These are phyloP conservation scores for Bujurquina vittata DNA, from an alignment of 2,113 vertebrate genomes.

Conservation along the genomic window DNA sequence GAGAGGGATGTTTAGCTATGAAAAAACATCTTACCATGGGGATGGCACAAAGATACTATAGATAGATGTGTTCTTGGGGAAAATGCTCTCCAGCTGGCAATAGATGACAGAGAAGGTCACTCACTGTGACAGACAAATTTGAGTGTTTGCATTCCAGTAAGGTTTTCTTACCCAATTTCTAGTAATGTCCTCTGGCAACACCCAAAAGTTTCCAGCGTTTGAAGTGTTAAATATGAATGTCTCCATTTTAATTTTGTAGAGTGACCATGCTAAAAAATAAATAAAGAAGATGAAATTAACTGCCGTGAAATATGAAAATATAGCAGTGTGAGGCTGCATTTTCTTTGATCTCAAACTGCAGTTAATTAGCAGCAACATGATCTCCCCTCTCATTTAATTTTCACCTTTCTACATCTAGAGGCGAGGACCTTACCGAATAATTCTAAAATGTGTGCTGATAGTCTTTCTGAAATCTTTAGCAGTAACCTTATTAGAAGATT, in stretches of 20 bases:
- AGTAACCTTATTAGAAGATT: too few species aligned
- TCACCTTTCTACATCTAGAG: not conserved
- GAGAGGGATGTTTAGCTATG: not conserved
- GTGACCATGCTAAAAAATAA: slow-evolving; percentile 66
- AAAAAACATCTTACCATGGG: slow-evolving; percentile 58
- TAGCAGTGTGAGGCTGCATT: not conserved
- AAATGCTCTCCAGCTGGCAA: slow-evolving; percentile 68
- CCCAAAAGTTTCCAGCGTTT: not conserved
- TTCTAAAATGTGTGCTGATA: too few species aligned
- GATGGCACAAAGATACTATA: slow-evolving; percentile 50
- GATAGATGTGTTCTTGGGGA: slow-evolving; percentile 54
- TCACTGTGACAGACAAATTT: not conserved
- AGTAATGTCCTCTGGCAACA: slow-evolving; percentile 35
- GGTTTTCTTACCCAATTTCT: slow-evolving; percentile 70
- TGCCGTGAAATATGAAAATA: not conserved
- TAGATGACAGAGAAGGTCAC: not conserved
- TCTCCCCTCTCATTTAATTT: not conserved
- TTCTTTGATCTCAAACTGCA: not conserved
- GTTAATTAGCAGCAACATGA: not conserved
- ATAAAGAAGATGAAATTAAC: not conserved
- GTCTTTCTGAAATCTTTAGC: too few species aligned
- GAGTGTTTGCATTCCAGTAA: not conserved
- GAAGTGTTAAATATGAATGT: not conserved
- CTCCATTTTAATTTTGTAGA: slow-evolving; percentile 70
- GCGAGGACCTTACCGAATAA: too few species aligned